Evolutionary conservation across 2,113 vertebrate genomes (phyloP).

Genomic region (Zingel zingel): DNA sequence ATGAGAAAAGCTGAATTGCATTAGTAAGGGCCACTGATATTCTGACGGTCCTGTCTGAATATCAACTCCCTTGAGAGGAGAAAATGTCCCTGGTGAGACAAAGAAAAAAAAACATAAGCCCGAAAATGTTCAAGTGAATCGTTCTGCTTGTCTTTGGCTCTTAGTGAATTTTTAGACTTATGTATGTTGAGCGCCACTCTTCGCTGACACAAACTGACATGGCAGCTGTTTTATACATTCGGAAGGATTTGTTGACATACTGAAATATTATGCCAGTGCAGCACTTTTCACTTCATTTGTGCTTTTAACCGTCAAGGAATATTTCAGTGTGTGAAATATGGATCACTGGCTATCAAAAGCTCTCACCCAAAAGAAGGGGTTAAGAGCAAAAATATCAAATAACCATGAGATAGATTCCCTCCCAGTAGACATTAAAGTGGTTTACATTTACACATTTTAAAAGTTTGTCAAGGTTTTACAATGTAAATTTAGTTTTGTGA

Average conservation of each 20-base stretch:
- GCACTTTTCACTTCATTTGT: conserved; percentile 68
- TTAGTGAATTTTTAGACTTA: conserved; percentile 48
- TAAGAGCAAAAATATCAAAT: conserved; percentile 59
- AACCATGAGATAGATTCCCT: conserved; percentile 69
- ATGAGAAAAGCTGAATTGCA: conserved; percentile 63
- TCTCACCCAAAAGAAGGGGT: conserved; percentile 49
- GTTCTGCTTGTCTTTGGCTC: conserved; percentile 53
- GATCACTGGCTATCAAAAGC: conserved; percentile 69
- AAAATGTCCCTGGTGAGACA: conserved; percentile 37
- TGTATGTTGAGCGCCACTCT: conserved; percentile 54
- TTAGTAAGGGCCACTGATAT: conserved; percentile 69
- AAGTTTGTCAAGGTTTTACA: conserved; percentile 41
- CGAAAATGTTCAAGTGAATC: conserved; percentile 59
- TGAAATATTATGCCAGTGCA: conserved; percentile 62
- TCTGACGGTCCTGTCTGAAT: conserved; percentile 61
- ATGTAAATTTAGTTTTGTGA: conserved; percentile 49
- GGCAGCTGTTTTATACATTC: conserved; percentile 53
- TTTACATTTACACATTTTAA: conserved; percentile 59
- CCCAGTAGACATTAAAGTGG: conserved; percentile 45
- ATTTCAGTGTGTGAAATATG: conserved; percentile 57
- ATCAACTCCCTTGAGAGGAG: conserved; percentile 38
- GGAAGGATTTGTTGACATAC: conserved; percentile 67
- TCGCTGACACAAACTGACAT: conserved; percentile 62
- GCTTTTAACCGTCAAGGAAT: conserved; percentile 53
- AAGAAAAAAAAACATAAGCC: conserved; percentile 42